These are phyloP conservation scores for Collichthys lucidus DNA, from an alignment of 2,113 vertebrate species.

Conservation along the genomic window DNA sequence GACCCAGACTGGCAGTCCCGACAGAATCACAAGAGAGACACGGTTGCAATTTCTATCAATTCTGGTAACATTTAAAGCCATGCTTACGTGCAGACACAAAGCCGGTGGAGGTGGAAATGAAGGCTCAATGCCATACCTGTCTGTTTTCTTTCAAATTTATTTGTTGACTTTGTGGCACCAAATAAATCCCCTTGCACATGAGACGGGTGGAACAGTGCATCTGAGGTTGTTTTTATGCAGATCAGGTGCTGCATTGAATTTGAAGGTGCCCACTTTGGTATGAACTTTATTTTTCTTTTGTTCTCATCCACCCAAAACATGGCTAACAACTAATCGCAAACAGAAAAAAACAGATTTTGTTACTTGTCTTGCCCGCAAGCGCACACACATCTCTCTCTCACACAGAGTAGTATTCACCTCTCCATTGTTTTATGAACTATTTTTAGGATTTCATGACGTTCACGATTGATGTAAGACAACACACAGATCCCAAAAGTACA, in stretches of 20 bases:
- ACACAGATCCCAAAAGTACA: not conserved
- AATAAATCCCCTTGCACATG: not conserved
- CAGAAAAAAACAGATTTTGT: not conserved
- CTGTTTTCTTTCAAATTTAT: not conserved
- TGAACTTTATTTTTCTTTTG: not conserved
- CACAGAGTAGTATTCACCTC: not conserved
- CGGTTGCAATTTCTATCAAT: conserved; percentile 12
- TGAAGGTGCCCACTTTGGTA: not conserved
- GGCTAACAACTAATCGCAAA: conserved; percentile 6
- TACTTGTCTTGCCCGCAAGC: not conserved
- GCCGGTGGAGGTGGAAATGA: conserved; percentile 8
- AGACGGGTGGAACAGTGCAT: not conserved
- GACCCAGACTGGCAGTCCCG: conserved; percentile 20
- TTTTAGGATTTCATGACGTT: not conserved
- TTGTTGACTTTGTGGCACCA: conserved; percentile 10
- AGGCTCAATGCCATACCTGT: conserved; percentile 1
- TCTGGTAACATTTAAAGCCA: conserved; percentile 24
- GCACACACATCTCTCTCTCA: not conserved
- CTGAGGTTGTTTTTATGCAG: conserved; percentile 12
- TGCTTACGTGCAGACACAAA: conserved; percentile 13
- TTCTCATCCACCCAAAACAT: conserved; percentile 5
- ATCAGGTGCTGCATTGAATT: conserved; percentile 1
- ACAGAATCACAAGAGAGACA: conserved; percentile 18
- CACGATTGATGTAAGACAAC: too few species aligned
- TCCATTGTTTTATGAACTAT: not conserved